phyloP scores from a whole-genome alignment of 2,113 vertebrate species.

The Strix uralensis region DNA sequence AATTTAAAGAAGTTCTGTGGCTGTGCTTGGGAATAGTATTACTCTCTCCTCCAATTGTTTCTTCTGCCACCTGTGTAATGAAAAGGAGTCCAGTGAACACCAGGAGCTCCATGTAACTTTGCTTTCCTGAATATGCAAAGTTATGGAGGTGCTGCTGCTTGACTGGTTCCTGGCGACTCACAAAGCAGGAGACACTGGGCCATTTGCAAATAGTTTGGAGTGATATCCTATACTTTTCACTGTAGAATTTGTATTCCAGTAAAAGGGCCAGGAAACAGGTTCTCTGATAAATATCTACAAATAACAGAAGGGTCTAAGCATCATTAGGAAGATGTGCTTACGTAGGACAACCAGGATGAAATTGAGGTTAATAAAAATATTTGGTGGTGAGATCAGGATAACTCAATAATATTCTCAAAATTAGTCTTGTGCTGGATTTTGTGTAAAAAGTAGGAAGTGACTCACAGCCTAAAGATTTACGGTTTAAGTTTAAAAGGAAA shows the following conservation, averaged over 20 bases:
- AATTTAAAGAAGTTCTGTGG: not conserved
- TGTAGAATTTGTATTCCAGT: not conserved
- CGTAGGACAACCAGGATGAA: not conserved
- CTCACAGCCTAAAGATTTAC: not conserved
- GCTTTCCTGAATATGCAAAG: not conserved
- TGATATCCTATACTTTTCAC: not conserved
- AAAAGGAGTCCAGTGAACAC: not conserved
- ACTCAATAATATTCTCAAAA: not conserved
- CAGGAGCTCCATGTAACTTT: not conserved
- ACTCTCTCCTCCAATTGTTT: not conserved
- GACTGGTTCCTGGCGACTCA: not conserved
- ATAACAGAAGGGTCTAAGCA: not conserved
- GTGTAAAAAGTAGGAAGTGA: not conserved
- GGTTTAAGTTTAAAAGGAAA: not conserved
- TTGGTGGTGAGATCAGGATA: not conserved
- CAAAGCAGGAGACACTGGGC: not conserved
- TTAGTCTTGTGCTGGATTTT: not conserved
- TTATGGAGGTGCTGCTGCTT: not conserved
- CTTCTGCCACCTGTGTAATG: not conserved
- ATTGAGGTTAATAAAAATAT: not conserved
- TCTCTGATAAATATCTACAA: not conserved
- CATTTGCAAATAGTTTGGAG: not conserved
- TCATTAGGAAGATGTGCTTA: not conserved
- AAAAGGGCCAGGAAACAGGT: not conserved
- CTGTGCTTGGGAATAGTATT: not conserved